These are phyloP conservation scores for Agrenia bidenticulata DNA, from an alignment of 2,888 invertebrate genomes.

Conservation along the genomic window DNA sequence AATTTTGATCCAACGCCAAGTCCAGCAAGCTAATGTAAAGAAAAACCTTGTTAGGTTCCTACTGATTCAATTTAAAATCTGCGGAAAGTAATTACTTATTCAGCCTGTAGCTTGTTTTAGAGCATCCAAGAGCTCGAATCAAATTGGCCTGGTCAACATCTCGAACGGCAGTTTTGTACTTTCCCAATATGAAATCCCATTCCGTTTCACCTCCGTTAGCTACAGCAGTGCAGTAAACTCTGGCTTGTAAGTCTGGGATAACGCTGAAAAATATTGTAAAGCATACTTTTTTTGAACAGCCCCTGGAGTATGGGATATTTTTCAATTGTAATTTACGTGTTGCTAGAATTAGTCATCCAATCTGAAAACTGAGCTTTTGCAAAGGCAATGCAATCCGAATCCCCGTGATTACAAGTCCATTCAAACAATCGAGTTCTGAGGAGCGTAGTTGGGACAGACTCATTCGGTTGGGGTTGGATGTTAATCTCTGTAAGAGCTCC, in stretches of 20 bases:
- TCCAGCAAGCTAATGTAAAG: conserved; percentile 36
- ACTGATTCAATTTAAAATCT: too few species aligned
- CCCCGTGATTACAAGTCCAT: conserved; percentile 45
- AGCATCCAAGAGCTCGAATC: conserved; percentile 41
- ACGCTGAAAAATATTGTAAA: conserved; percentile 16
- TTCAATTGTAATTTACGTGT: not conserved
- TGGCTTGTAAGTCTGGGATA: conserved; percentile 45
- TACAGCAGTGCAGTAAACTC: conserved; percentile 45
- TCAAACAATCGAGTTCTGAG: conserved; percentile 43
- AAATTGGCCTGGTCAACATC: conserved; percentile 35
- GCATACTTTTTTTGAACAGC: not conserved
- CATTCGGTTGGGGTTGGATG: conserved; percentile 30
- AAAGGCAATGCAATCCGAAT: conserved; percentile 30
- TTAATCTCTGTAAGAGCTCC: conserved; percentile 31
- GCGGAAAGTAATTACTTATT: conserved; percentile 25
- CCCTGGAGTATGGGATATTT: not conserved
- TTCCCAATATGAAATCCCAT: conserved; percentile 37
- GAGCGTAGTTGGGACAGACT: conserved; percentile 31
- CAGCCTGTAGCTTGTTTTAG: conserved; percentile 33
- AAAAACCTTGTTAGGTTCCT: too few species aligned
- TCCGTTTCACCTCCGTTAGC: conserved; percentile 40
- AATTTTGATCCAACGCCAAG: conserved; percentile 29
- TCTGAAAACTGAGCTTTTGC: conserved; percentile 26
- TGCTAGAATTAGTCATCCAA: conserved; percentile 34
- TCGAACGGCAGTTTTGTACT: conserved; percentile 26